Base-by-base conservation (phyloP, 2,888 invertebrate genomes). In the Epirrita christyi region DNA sequence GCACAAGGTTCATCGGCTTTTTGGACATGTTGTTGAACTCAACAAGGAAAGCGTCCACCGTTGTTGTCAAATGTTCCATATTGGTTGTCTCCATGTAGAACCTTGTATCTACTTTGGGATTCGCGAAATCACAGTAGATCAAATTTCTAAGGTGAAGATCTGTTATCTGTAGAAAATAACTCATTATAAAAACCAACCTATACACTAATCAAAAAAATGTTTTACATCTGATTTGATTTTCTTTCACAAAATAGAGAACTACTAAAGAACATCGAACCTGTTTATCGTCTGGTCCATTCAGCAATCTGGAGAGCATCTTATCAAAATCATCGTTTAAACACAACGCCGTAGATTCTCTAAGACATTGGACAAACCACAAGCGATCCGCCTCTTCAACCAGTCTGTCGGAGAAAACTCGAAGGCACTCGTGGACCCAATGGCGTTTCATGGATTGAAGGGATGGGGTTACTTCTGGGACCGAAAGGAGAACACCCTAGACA, bases 11-110 rank as follows among this genome's bases (percentile, higher is more conserved):
- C 98, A 98, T 98, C 0, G 98, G 98, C 77, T 98, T 98, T 83
- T 98, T 98, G 8, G 97, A 96, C 97, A 98, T 97, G 67, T 97
- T 97, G 82, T 98, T 98, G 80, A 95, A 98, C 80, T 98, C 98
- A 0, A 95, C 95, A 10, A 98, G 92, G 86, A 97, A 98, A 0
- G 95, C 95, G 71, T 98, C 98, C 0, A 98, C 97, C 6, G 98
- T 96, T 0, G 93, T 89, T 56, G 96, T 94, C 54, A 99, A 86
- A 64, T 95, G 94, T 41, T 97, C 96, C 77, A 98, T 92, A 78
- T 98, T 97, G 0, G 93, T 85, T 0, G 98, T 97, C 91, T 98
- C 98, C 76, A 97, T 94, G 76, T 99, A 99, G 75, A 96, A 94
- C 32, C 97, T 94, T 9, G 95, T 94, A 75, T 98, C 98, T 9